Evolutionary conservation across 2,797 vertebrate genomes (phyloP).

Genomic region (Hapalemur alaotrensis): DNA sequence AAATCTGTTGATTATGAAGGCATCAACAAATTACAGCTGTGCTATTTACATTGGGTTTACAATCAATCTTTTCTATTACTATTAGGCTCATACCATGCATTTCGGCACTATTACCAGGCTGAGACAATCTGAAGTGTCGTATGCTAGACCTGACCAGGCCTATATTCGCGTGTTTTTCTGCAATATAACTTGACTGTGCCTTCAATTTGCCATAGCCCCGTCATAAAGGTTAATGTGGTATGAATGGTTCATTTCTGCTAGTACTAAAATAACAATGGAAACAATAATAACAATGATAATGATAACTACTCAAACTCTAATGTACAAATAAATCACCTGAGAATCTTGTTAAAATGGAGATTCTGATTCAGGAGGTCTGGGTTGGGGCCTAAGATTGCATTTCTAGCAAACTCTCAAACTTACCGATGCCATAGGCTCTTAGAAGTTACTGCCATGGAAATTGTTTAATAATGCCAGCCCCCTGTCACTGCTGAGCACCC

Average conservation of each 20-base stretch:
- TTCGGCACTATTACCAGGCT: neutral
- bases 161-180: neutral
- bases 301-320: neutral
- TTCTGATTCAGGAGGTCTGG: neutral
- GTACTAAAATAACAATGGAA: neutral
- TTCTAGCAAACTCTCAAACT: neutral
- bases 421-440: neutral
- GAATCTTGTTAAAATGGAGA: neutral
- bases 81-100: neutral
- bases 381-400: neutral
- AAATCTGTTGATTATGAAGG: constrained; percentile 76
- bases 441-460: neutral
- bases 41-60: constrained; percentile 5
- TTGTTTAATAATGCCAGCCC: neutral
- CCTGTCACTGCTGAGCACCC: neutral
- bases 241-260: neutral
- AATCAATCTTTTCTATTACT: neutral
- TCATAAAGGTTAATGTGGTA: neutral
- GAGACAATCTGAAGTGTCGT: neutral
- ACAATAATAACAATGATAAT: neutral
- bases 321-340: neutral
- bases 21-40: constrained; percentile 71
- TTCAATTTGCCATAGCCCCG: neutral
- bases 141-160: neutral
- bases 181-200: neutral